Percentiles rank a stretch among this genome's conserved stretches.
These are phyloP conservation scores for Perccottus glenii DNA, from an alignment of 2,113 vertebrate species.

Conservation along the genomic window DNA sequence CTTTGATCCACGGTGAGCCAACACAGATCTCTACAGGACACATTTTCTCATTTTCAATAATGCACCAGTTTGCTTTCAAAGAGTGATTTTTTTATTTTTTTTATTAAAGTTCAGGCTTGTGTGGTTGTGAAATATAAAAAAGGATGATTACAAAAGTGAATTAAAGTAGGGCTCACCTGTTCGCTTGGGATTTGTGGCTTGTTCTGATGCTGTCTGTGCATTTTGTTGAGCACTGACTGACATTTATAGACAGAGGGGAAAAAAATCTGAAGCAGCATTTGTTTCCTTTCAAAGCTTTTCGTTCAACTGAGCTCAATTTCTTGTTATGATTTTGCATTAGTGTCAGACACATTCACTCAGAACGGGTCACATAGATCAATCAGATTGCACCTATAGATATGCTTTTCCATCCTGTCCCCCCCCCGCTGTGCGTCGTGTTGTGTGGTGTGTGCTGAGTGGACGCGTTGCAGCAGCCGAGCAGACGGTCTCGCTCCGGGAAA, in stretches of 20 bases:
- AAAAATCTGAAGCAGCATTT: constrained; percentile 47
- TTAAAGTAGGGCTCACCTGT: constrained; percentile 48
- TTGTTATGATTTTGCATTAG: background rate
- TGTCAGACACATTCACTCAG: constrained; percentile 1
- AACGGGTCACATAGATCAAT: constrained; percentile 35
- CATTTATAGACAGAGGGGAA: background rate
- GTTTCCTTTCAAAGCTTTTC: background rate
- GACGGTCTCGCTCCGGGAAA: constrained; percentile 21
- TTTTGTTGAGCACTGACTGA: background rate
- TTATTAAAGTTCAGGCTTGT: background rate
- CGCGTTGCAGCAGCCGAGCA: constrained; percentile 56
- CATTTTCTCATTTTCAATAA: constrained; percentile 19
- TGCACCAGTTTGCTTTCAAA: constrained; percentile 35
- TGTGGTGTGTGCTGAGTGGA: constrained; percentile 31
- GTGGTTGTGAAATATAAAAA: background rate
- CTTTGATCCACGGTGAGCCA: constrained; percentile 80
- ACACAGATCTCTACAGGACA: constrained; percentile 17
- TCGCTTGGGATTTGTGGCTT: constrained; percentile 41
- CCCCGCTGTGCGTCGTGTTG: constrained; percentile 22
- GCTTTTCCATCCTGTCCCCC: constrained; percentile 38
- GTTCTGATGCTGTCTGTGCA: constrained; percentile 12
- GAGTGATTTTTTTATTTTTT: too few species aligned
- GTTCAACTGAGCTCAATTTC: background rate
- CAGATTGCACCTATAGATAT: constrained; percentile 30
- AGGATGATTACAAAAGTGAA: constrained; percentile 6